A percentile compares a stretch with the other conserved stretches of the same genome.
phyloP scores from a whole-genome alignment of 2,113 vertebrate species.

The Hystrix cristata region DNA sequence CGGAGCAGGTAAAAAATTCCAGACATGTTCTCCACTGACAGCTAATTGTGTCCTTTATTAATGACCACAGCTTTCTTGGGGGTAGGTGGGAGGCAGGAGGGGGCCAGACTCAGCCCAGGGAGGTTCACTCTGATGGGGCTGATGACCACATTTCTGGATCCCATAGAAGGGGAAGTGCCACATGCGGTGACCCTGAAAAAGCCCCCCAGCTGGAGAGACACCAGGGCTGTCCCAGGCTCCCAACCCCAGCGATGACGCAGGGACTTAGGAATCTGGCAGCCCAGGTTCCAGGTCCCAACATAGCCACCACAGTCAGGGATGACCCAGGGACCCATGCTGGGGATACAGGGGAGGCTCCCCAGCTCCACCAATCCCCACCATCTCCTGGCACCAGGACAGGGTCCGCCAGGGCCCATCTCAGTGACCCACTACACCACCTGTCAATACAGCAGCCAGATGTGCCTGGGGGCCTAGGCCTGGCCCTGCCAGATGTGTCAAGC shows the following conservation, averaged over 20 bases:
- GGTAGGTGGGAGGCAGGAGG: constrained; percentile 65
- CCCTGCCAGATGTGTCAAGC: constrained; percentile 79
- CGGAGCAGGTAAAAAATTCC: constrained; percentile 84
- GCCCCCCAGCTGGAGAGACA: neutral
- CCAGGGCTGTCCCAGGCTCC: constrained; percentile 49
- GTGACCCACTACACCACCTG: constrained; percentile 58
- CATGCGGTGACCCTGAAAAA: constrained; percentile 73
- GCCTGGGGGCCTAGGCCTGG: constrained; percentile 15
- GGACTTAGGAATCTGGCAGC: constrained; percentile 24
- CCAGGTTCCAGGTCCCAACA: neutral
- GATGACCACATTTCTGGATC: constrained; percentile 70
- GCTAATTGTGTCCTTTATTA: constrained; percentile 85
- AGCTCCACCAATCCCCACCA: neutral
- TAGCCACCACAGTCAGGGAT: neutral
- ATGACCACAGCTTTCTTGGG: constrained; percentile 76
- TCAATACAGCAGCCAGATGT: constrained; percentile 78
- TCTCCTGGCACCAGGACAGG: neutral
- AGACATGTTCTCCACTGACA: constrained; percentile 82
- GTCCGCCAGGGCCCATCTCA: neutral
- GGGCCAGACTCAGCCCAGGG: neutral
- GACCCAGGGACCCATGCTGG: neutral
- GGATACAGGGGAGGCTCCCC: neutral
- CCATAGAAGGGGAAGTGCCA: constrained; percentile 30
- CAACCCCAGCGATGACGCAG: neutral
- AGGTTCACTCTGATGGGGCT: constrained; percentile 62